Percentiles rank a stretch among this genome's conserved stretches.
phyloP scores from a whole-genome alignment of 2,797 vertebrate species.

The Scyliorhinus canicula region DNA sequence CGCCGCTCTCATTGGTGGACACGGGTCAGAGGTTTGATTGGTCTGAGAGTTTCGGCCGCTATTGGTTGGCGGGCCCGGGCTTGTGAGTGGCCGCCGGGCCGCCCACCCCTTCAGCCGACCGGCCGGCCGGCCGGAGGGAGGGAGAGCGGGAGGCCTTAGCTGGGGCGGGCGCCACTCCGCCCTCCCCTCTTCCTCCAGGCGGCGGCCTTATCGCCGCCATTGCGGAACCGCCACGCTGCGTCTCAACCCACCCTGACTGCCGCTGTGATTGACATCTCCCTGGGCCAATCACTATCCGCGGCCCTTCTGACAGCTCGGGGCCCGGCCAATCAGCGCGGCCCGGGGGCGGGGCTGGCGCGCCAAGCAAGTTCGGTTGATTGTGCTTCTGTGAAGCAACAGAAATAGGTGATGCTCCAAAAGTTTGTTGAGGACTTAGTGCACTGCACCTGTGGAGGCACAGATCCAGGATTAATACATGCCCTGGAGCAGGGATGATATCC shows the following conservation, averaged over 20 bases:
- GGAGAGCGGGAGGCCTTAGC: too few relatives aligned
- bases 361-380: neutral
- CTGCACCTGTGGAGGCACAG: neutral
- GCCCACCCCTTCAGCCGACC: too few relatives aligned
- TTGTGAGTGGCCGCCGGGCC: neutral
- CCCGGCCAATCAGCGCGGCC: neutral
- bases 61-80: neutral
- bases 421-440: neutral
- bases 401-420: too few relatives aligned
- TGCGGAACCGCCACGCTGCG: neutral
- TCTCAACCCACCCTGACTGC: neutral
- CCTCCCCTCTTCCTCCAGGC: neutral
- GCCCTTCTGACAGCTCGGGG: neutral
- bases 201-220: neutral
- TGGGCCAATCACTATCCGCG: neutral
- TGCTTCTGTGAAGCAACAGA: too few relatives aligned
- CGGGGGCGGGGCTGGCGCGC: neutral
- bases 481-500: too few relatives aligned
- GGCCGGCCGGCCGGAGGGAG: too few relatives aligned
- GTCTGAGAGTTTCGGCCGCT: conserved; percentile 62
- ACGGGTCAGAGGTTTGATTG: conserved; percentile 82
- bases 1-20: conserved; percentile 77
- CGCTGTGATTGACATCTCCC: neutral
- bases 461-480: too few relatives aligned
- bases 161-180: neutral